Conservation (phyloP, 2,888 invertebrate genomes). For the Phyto melanocephala region DNA sequence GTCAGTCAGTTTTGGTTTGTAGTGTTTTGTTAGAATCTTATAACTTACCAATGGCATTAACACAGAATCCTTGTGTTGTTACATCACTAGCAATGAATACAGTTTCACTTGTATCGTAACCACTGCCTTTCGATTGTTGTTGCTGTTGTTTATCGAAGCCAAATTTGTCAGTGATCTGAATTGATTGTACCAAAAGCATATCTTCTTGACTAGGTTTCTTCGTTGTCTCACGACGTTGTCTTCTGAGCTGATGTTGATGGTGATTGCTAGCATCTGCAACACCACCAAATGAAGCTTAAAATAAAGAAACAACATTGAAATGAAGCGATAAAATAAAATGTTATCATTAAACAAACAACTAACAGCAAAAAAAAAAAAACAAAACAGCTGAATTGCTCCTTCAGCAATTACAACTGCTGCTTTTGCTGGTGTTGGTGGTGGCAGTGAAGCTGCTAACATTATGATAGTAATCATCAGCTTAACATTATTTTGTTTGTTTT, state of each 20-base stretch:
- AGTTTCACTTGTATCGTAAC: constrained; percentile 82
- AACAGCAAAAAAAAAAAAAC: no score
- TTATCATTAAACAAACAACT: constrained; percentile 65
- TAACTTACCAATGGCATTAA: constrained; percentile 78
- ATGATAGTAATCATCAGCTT: constrained; percentile 39
- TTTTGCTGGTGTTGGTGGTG: constrained; percentile 16
- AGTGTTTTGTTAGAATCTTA: background rate
- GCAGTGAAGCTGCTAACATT: constrained; percentile 23
- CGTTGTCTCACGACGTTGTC: constrained; percentile 73
- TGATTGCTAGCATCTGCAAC: constrained; percentile 46
- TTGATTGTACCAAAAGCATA: constrained; percentile 92
- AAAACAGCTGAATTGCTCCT: constrained; percentile 47
- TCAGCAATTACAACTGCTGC: constrained; percentile 38
- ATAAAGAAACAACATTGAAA: constrained; percentile 53
- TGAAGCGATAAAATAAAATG: constrained; percentile 68
- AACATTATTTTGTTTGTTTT: constrained; percentile 48
- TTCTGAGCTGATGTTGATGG: constrained; percentile 48
- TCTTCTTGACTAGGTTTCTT: constrained; percentile 83
- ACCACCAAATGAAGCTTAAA: constrained; percentile 51
- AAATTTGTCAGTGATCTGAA: constrained; percentile 95
- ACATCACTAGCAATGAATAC: constrained; percentile 84
- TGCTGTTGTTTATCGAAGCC: constrained; percentile 85
- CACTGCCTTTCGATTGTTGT: constrained; percentile 79
- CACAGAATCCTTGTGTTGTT: constrained; percentile 78
- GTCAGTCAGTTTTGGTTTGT: background rate